Evolutionary conservation across 1,140 invertebrate species (phyloP).

Genomic region (Euwallacea fornicatus): DNA sequence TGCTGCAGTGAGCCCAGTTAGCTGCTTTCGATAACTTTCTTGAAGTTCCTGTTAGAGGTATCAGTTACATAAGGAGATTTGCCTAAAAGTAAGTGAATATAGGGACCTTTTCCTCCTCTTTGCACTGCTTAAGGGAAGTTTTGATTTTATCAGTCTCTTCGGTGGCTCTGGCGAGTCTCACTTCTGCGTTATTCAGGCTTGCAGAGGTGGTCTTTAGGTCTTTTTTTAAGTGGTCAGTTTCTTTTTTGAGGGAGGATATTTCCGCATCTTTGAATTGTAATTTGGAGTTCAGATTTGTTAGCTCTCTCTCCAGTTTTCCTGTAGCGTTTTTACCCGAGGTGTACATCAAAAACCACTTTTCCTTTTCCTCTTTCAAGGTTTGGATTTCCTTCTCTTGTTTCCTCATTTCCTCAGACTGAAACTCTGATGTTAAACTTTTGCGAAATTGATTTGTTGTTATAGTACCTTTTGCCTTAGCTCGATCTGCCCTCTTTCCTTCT

Average conservation of each 20-base stretch:
- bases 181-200: conserved; percentile 50
- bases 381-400: conserved; percentile 54
- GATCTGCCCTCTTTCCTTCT: conserved; percentile 53
- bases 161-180: conserved; percentile 55
- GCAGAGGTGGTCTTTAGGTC: conserved; percentile 54
- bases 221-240: conserved; percentile 56
- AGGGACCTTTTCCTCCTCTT: conserved; percentile 57
- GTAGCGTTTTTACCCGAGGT: conserved; percentile 48
- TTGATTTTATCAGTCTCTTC: conserved; percentile 57
- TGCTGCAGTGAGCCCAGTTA: conserved; percentile 51
- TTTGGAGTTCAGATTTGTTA: conserved; percentile 47
- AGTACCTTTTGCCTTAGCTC: conserved; percentile 13
- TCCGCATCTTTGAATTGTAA: conserved; percentile 53
- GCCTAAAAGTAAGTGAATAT: conserved; percentile 7
- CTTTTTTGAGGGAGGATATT: conserved; percentile 55
- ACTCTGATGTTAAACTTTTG: conserved; percentile 51
- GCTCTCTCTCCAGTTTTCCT: conserved; percentile 52
- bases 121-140: conserved; percentile 51
- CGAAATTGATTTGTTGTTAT: conserved; percentile 43
- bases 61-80: background rate
- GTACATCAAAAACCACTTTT: conserved; percentile 52
- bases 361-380: conserved; percentile 51
- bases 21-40: conserved; percentile 53
- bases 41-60: conserved; percentile 52
- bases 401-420: conserved; percentile 51